These are phyloP conservation scores for Andrena praecox DNA, from an alignment of 2,888 invertebrate genomes.

Conservation along the genomic window DNA sequence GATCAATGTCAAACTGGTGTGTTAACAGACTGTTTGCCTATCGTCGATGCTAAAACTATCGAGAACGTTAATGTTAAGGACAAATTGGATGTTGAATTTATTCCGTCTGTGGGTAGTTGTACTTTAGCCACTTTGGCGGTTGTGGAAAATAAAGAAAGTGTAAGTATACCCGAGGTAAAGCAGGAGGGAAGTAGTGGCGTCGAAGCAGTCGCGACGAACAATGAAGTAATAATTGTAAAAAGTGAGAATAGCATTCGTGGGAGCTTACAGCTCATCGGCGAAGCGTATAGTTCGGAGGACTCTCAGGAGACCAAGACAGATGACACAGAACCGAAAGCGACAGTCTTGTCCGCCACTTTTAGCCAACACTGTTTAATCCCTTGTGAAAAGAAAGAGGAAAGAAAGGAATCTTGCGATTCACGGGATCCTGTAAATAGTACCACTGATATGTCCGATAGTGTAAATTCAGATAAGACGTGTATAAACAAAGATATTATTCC, in stretches of 20 bases:
- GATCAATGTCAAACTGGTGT: constrained; percentile 10
- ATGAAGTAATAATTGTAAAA: constrained; percentile 15
- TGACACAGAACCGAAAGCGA: constrained; percentile 34
- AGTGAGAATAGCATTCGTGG: constrained; percentile 52
- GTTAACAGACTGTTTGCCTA: background rate
- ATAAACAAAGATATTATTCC: constrained; percentile 15
- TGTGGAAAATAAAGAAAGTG: constrained; percentile 6
- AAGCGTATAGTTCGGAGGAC: constrained; percentile 79
- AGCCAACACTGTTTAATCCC: constrained; percentile 12
- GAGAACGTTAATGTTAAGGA: background rate
- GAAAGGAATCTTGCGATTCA: background rate
- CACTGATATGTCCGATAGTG: background rate
- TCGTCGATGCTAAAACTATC: background rate
- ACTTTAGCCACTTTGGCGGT: background rate
- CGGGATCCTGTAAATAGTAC: constrained; percentile 6
- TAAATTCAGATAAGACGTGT: constrained; percentile 3
- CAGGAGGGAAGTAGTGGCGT: background rate
- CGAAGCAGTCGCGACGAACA: constrained; percentile 3
- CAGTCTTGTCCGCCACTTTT: constrained; percentile 1
- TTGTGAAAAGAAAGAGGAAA: constrained; percentile 11
- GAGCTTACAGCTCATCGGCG: constrained; percentile 78
- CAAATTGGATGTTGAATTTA: background rate
- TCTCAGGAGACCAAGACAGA: constrained; percentile 70
- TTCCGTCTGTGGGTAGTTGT: background rate
- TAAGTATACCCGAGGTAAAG: background rate